Evolutionary conservation across 2,888 invertebrate species (phyloP).

Genomic region (Epiblema foenella): DNA sequence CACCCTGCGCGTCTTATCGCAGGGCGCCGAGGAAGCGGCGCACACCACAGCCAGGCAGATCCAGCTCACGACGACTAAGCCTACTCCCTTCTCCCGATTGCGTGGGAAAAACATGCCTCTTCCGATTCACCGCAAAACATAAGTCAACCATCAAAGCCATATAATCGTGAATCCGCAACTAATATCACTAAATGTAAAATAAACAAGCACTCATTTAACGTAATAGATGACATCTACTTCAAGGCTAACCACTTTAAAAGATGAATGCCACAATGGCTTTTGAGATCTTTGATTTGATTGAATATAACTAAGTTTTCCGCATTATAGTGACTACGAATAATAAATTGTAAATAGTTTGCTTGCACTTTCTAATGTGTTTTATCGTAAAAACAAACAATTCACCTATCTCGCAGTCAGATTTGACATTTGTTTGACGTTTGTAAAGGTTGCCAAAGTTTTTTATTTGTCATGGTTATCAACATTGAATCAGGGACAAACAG

Average conservation of each 20-base stretch:
- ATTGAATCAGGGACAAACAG: conserved; percentile 35
- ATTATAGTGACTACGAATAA: conserved; percentile 56
- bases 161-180: conserved; percentile 79
- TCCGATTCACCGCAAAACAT: conserved; percentile 77
- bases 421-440: conserved; percentile 63
- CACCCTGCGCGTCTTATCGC: conserved; percentile 93
- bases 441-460: not conserved
- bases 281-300: conserved; percentile 55
- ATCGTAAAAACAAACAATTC: conserved; percentile 81
- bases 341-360: conserved; percentile 59
- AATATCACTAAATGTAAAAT: conserved; percentile 82
- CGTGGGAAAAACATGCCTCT: conserved; percentile 84
- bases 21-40: conserved; percentile 86
- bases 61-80: conserved; percentile 80
- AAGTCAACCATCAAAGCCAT: conserved; percentile 84
- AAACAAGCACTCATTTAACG: conserved; percentile 81
- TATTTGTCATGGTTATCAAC: not conserved
- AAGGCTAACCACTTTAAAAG: conserved; percentile 81
- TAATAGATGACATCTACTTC: conserved; percentile 83
- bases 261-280: conserved; percentile 67
- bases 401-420: conserved; percentile 77
- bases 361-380: conserved; percentile 78
- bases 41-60: conserved; percentile 77
- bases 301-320: conserved; percentile 53
- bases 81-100: conserved; percentile 80